Evolutionary conservation across 1,140 invertebrate genomes (phyloP).

Genomic region (Drosophila burlai): DNA sequence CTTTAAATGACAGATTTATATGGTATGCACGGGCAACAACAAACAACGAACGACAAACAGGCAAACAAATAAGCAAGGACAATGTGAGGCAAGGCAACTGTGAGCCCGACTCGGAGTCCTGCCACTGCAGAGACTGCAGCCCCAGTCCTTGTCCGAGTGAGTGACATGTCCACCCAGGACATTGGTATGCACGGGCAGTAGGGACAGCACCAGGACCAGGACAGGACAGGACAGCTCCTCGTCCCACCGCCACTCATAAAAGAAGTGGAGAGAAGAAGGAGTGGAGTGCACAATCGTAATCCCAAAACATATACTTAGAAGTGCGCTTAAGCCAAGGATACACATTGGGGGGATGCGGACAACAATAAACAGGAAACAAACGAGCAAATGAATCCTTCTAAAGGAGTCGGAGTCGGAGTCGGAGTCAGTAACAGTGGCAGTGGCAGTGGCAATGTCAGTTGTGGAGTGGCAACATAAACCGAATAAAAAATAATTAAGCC

Average conservation of each 20-base stretch:
- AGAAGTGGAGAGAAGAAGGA: not conserved
- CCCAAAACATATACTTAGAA: slow-evolving; percentile 76
- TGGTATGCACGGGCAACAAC: slow-evolving; percentile 34
- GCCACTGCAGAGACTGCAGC: slow-evolving; percentile 9
- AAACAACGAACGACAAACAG: not conserved
- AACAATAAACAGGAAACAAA: slow-evolving; percentile 75
- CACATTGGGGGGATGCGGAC: slow-evolving; percentile 29
- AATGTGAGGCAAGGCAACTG: slow-evolving; percentile 14
- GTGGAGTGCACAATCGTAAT: slow-evolving; percentile 52
- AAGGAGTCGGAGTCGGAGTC: not conserved
- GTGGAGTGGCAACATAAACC: slow-evolving; percentile 56
- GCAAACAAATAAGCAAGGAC: slow-evolving; percentile 31
- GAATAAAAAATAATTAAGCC: slow-evolving; percentile 81
- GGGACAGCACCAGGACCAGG: not conserved
- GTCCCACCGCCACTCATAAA: slow-evolving; percentile 7
- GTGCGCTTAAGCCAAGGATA: slow-evolving; percentile 50
- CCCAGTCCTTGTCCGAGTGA: slow-evolving; percentile 21
- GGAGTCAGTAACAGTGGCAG: not conserved
- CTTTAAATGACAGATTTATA: slow-evolving; percentile 70
- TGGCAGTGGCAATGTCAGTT: not conserved
- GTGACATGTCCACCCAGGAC: slow-evolving; percentile 42
- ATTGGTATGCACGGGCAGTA: slow-evolving; percentile 43
- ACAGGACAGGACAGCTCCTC: slow-evolving; percentile 7
- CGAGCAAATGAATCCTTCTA: slow-evolving; percentile 15
- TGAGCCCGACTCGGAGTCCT: not conserved